Percentiles rank a stretch among this genome's conserved stretches.
These are phyloP conservation scores for Ciona savignyi DNA, from an alignment of 23 tunicate species.

Conservation along the genomic window DNA sequence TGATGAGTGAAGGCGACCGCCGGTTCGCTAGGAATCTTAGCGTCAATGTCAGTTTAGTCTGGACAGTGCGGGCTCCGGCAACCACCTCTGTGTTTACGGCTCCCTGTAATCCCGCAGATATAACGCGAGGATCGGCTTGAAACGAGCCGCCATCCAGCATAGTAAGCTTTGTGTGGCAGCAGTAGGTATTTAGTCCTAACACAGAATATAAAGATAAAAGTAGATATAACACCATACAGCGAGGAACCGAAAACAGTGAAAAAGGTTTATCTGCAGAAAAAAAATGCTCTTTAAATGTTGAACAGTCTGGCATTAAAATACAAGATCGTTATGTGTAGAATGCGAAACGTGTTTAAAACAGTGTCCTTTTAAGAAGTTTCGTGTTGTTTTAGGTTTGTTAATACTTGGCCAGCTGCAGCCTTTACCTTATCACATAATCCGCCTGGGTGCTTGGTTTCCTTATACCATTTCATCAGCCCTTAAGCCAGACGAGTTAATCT, in stretches of 20 bases:
- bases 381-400: background rate
- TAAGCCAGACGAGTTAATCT: background rate
- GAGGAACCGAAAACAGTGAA: no score
- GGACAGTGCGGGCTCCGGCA: background rate
- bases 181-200: no score
- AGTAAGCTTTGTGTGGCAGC: no score
- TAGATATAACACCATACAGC: no score
- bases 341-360: no score
- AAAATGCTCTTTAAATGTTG: no score
- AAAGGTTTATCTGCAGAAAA: no score
- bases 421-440: background rate
- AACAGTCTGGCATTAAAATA: no score
- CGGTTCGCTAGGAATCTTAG: background rate
- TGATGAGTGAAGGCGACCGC: no score
- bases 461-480: background rate
- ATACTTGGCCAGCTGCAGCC: background rate
- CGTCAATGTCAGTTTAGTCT: slow-evolving; percentile 1
- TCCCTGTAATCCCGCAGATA: background rate
- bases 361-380: background rate
- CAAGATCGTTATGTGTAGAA: no score
- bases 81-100: background rate
- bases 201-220: no score
- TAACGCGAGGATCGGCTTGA: background rate
- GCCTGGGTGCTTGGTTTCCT: background rate
- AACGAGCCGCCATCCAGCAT: background rate